These are phyloP conservation scores for Atractosteus spatula DNA, from an alignment of 2,113 vertebrate genomes.

Conservation along the genomic window DNA sequence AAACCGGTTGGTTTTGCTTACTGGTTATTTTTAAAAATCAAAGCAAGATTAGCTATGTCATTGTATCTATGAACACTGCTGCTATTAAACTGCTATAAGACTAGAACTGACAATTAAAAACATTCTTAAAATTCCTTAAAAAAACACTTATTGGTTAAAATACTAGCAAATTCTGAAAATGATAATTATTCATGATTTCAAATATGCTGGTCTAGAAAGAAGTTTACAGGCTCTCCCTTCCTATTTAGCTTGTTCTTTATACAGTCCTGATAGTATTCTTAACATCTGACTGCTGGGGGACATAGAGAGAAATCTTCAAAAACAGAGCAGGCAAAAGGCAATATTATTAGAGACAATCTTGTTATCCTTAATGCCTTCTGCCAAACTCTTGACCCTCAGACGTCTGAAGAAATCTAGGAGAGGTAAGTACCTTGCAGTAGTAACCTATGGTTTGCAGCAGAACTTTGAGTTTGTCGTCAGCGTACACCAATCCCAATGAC, in stretches of 20 bases:
- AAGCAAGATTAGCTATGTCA: too few species aligned
- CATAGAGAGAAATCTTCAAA: neutral
- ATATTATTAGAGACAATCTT: conserved; percentile 6
- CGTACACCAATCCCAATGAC: neutral
- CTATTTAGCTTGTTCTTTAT: neutral
- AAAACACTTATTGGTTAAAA: too few species aligned
- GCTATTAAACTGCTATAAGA: too few species aligned
- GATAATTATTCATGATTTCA: too few species aligned
- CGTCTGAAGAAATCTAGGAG: neutral
- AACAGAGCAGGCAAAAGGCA: neutral
- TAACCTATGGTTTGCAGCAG: neutral
- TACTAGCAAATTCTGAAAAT: too few species aligned
- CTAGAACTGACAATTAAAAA: too few species aligned
- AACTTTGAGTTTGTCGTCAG: neutral
- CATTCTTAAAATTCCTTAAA: too few species aligned
- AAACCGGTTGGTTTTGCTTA: too few species aligned
- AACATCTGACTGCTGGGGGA: neutral
- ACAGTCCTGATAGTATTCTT: neutral
- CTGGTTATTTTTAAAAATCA: too few species aligned
- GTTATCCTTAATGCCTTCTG: conserved; percentile 7
- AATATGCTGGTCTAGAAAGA: too few species aligned
- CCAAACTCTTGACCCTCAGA: conserved; percentile 1
- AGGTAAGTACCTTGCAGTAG: neutral
- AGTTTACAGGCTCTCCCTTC: neutral
- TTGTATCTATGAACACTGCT: too few species aligned